phyloP scores from a whole-genome alignment of 2,888 invertebrate genomes.

The Lasiommata megera region DNA sequence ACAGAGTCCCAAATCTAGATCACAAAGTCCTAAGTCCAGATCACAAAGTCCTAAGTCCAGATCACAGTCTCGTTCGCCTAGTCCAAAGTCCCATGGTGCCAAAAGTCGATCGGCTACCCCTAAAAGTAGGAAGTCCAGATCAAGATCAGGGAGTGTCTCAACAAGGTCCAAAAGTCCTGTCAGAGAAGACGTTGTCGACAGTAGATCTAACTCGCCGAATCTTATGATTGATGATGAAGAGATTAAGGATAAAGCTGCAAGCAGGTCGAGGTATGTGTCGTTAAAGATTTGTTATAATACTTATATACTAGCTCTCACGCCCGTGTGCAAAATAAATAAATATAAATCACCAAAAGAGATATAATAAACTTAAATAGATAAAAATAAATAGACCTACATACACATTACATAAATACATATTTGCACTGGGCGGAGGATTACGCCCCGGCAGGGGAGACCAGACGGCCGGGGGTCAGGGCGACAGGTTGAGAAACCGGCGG shows the following conservation, averaged over 20 bases:
- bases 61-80: constrained; percentile 49
- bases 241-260: constrained; percentile 61
- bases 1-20: constrained; percentile 51
- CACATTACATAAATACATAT: too few relatives aligned
- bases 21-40: constrained; percentile 45
- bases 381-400: too few relatives aligned
- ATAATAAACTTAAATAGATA: too few relatives aligned
- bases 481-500: too few relatives aligned
- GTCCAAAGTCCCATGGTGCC: constrained; percentile 43
- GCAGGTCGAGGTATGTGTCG: constrained; percentile 64
- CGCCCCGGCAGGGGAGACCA: too few relatives aligned
- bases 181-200: constrained; percentile 60
- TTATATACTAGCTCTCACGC: too few relatives aligned
- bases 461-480: too few relatives aligned
- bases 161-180: constrained; percentile 61
- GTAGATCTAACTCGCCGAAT: constrained; percentile 77
- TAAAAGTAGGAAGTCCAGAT: constrained; percentile 53
- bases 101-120: constrained; percentile 68
- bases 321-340: too few relatives aligned
- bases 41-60: constrained; percentile 56
- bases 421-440: too few relatives aligned
- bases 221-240: constrained; percentile 77
- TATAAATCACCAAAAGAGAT: too few relatives aligned
- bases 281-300: too few relatives aligned
- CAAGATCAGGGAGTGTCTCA: constrained; percentile 53